A percentile compares a stretch with the other conserved stretches of the same genome.
These are phyloP conservation scores for Isurus oxyrinchus DNA, from an alignment of 2,113 vertebrate species.

Conservation along the genomic window DNA sequence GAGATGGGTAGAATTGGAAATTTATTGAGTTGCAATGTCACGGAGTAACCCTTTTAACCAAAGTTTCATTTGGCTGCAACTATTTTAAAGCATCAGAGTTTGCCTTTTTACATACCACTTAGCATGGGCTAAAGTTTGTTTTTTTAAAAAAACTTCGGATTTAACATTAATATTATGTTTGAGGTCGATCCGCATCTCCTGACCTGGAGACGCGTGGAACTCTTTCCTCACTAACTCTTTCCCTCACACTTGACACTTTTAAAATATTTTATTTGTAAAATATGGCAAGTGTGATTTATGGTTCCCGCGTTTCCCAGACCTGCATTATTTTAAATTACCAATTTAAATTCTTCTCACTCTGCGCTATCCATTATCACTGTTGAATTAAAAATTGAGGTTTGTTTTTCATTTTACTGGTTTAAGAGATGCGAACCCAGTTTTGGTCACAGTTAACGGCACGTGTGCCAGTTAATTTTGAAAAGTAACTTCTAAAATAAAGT, in stretches of 20 bases:
- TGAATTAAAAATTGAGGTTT: background rate
- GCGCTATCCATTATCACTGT: background rate
- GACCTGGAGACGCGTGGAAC: background rate
- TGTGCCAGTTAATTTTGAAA: background rate
- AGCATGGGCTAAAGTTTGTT: background rate
- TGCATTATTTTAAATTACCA: constrained; percentile 12
- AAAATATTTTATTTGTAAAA: constrained; percentile 1
- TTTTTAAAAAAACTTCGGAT: background rate
- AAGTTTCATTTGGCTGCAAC: background rate
- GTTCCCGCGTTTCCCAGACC: background rate
- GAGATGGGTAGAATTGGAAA: background rate
- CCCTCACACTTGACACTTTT: background rate
- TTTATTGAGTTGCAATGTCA: background rate
- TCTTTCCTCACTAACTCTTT: background rate
- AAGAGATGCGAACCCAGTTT: background rate
- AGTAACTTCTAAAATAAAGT: background rate
- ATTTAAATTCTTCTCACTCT: background rate
- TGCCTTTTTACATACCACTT: background rate
- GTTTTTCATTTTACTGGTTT: background rate
- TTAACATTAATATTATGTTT: background rate
- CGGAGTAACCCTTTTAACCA: background rate
- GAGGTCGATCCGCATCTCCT: background rate
- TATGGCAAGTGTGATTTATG: background rate
- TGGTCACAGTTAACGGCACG: background rate
- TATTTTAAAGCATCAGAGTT: background rate